These are phyloP conservation scores for Hypercompe scribonia DNA, from an alignment of 2,888 invertebrate genomes.

Conservation along the genomic window DNA sequence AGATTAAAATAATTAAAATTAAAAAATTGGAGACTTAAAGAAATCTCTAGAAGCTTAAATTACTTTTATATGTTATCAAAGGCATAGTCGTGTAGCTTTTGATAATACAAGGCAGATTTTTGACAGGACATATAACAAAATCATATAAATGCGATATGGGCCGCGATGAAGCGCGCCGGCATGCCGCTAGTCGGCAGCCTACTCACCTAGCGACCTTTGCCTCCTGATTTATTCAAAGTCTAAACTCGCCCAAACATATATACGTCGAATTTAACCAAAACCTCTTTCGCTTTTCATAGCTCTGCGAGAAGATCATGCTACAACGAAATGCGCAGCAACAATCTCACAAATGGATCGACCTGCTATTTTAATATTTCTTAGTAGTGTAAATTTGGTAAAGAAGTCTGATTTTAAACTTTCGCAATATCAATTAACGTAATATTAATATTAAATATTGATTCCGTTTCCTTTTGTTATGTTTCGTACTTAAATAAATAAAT, in stretches of 20 bases:
- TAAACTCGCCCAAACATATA: constrained; percentile 59
- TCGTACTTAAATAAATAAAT: too few species aligned
- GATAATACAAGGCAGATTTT: constrained; percentile 59
- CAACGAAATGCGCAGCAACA: constrained; percentile 28
- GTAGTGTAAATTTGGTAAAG: not conserved
- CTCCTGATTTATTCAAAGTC: constrained; percentile 72
- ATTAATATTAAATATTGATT: not conserved
- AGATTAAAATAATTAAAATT: not conserved
- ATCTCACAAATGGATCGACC: constrained; percentile 30
- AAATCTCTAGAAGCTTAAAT: constrained; percentile 58
- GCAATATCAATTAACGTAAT: not conserved
- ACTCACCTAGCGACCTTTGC: constrained; percentile 64
- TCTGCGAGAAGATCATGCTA: constrained; percentile 39
- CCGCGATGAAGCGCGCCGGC: constrained; percentile 44
- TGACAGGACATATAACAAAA: constrained; percentile 63
- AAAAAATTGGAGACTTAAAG: constrained; percentile 55
- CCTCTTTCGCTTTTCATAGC: constrained; percentile 60
- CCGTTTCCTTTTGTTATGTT: not conserved
- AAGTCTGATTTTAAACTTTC: not conserved
- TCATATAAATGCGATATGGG: constrained; percentile 73
- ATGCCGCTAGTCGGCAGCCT: constrained; percentile 36
- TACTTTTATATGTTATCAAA: constrained; percentile 50
- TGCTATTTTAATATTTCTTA: constrained; percentile 13
- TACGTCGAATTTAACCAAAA: constrained; percentile 56
- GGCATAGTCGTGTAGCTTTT: constrained; percentile 50